Percentiles rank a stretch among this genome's conserved stretches.
Conservation (phyloP, 2,888 invertebrate genomes). For the Diloba caeruleocephala region DNA sequence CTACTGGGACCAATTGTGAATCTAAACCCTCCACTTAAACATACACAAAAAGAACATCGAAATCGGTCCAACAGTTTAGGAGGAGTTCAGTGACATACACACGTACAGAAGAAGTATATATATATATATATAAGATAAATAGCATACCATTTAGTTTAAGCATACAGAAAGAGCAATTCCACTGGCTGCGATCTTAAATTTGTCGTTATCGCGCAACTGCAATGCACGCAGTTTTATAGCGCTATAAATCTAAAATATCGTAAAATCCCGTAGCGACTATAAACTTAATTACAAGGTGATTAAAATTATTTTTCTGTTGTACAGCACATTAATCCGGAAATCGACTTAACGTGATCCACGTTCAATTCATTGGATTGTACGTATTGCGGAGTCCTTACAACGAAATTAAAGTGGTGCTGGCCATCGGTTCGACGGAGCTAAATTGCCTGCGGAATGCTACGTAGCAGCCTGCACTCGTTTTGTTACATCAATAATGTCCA, state of each 20-base stretch:
- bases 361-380: constrained; percentile 56
- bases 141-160: constrained; percentile 18
- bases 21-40: too few species aligned
- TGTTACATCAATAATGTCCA: constrained; percentile 40
- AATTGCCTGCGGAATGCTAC: constrained; percentile 32
- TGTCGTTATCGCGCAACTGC: constrained; percentile 40
- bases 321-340: constrained; percentile 55
- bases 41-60: too few species aligned
- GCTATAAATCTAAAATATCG: constrained; percentile 40
- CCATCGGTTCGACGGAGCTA: constrained; percentile 26
- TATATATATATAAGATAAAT: constrained; percentile 12
- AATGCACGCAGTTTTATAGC: constrained; percentile 36
- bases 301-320: constrained; percentile 48
- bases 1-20: too few species aligned
- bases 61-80: neutral
- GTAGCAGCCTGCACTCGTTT: constrained; percentile 29
- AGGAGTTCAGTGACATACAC: too few species aligned
- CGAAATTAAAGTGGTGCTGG: constrained; percentile 49
- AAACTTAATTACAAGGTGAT: constrained; percentile 41
- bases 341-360: constrained; percentile 56
- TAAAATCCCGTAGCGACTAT: constrained; percentile 25
- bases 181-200: constrained; percentile 43
- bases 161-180: constrained; percentile 39
- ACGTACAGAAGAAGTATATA: too few species aligned
- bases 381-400: constrained; percentile 50